Evolutionary conservation across 1,140 invertebrate species (phyloP).

Genomic region (Drosophila pruinosa): DNA sequence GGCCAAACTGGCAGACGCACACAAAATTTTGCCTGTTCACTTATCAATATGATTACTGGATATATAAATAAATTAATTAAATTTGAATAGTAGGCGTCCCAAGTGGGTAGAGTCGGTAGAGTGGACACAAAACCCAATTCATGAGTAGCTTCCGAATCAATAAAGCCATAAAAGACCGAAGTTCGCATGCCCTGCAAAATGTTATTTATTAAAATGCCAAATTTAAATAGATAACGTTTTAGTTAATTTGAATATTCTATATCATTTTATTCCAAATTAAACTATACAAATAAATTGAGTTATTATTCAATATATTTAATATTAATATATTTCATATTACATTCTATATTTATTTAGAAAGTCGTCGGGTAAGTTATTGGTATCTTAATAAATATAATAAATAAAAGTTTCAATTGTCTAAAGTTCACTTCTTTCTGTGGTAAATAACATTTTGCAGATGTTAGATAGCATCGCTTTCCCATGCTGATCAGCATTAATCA

Average conservation of each 20-base stretch:
- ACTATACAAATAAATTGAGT: too few species aligned
- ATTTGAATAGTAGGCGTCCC: constrained; percentile 62
- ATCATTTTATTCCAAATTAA: too few species aligned
- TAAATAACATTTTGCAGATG: neutral
- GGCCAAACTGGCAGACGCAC: neutral
- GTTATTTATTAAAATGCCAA: neutral
- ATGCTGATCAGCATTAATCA: constrained; percentile 10
- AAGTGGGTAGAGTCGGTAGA: constrained; percentile 5
- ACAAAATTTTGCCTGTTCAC: constrained; percentile 33
- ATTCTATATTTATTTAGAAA: too few species aligned
- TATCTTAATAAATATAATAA: too few species aligned
- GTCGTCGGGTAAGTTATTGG: too few species aligned
- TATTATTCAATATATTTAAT: too few species aligned
- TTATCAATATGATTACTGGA: constrained; percentile 73
- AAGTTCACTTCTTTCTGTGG: neutral
- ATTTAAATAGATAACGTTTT: neutral
- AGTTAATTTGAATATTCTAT: too few species aligned
- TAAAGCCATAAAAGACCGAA: neutral
- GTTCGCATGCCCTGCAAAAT: neutral
- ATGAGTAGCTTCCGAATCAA: neutral
- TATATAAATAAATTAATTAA: constrained; percentile 75
- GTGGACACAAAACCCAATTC: constrained; percentile 20
- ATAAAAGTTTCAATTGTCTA: too few species aligned
- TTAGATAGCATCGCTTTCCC: neutral
- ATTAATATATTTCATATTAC: too few species aligned